Evolutionary conservation across 2,113 vertebrate species (phyloP).

Genomic region (Leptodactylus fuscus): DNA sequence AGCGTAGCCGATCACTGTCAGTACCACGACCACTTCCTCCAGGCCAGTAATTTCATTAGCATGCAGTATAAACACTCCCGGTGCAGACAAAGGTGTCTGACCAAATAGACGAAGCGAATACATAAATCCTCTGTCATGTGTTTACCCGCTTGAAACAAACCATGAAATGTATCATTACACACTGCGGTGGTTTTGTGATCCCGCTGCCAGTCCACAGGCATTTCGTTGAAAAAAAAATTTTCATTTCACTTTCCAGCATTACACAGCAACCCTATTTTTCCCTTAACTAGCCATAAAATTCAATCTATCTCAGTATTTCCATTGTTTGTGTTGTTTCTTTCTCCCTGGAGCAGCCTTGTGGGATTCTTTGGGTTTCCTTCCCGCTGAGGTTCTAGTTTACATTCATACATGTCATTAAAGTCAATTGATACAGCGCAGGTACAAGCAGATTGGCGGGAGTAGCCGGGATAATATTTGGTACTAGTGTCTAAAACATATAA

Average conservation of each 20-base stretch:
- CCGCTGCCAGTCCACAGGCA: slow-evolving; percentile 52
- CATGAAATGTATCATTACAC: slow-evolving; percentile 56
- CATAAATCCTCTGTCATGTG: slow-evolving; percentile 38
- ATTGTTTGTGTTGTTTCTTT: background rate
- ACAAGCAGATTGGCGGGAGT: background rate
- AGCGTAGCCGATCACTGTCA: slow-evolving; percentile 3
- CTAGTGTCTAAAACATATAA: too few relatives aligned
- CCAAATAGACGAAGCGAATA: slow-evolving; percentile 3
- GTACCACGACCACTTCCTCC: slow-evolving; percentile 3
- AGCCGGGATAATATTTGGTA: too few relatives aligned
- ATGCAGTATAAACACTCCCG: slow-evolving; percentile 27
- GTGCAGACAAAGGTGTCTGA: slow-evolving; percentile 43
- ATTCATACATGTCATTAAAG: background rate
- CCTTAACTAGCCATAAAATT: slow-evolving; percentile 39
- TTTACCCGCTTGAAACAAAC: slow-evolving; percentile 50
- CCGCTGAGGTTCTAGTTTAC: background rate
- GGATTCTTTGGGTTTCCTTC: background rate
- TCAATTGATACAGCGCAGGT: background rate
- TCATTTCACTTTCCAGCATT: slow-evolving; percentile 45
- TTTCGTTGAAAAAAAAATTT: slow-evolving; percentile 11
- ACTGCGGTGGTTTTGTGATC: slow-evolving; percentile 43
- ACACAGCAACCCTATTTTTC: slow-evolving; percentile 33
- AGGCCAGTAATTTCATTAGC: slow-evolving; percentile 28
- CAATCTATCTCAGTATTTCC: slow-evolving; percentile 13
- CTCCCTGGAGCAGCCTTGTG: background rate